These are phyloP conservation scores for Balaenoptera acutorostrata DNA, from an alignment of 2,113 vertebrate genomes.

Conservation along the genomic window DNA sequence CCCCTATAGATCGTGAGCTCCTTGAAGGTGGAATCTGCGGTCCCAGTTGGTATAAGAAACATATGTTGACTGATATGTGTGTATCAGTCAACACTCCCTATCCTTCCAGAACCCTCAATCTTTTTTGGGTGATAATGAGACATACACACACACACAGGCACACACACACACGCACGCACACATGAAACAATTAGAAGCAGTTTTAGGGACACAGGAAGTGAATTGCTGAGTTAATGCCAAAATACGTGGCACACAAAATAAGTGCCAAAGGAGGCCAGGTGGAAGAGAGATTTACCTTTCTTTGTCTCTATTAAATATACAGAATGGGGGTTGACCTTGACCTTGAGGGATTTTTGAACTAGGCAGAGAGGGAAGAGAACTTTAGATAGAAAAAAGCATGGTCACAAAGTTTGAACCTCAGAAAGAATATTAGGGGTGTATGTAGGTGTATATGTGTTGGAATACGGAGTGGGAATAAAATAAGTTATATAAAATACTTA, in stretches of 20 bases:
- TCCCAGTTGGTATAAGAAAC: neutral
- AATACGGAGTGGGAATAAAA: neutral
- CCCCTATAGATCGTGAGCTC: neutral
- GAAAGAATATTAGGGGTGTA: neutral
- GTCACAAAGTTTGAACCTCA: neutral
- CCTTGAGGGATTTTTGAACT: neutral
- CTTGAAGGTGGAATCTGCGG: neutral
- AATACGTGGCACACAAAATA: neutral
- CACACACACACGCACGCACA: neutral
- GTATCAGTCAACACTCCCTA: neutral
- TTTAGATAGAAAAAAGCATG: neutral
- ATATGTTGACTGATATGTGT: neutral
- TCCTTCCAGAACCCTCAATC: neutral
- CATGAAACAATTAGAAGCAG: neutral
- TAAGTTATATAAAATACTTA: neutral
- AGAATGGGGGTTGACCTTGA: neutral
- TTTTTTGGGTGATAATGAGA: neutral
- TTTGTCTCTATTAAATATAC: neutral
- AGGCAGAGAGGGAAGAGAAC: neutral
- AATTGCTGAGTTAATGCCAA: neutral
- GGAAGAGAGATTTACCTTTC: neutral
- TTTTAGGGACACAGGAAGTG: neutral
- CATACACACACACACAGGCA: neutral
- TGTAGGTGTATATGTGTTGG: neutral
- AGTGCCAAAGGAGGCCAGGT: neutral